Conservation (phyloP, 2,797 vertebrate species). For the Lagodon rhomboides region DNA sequence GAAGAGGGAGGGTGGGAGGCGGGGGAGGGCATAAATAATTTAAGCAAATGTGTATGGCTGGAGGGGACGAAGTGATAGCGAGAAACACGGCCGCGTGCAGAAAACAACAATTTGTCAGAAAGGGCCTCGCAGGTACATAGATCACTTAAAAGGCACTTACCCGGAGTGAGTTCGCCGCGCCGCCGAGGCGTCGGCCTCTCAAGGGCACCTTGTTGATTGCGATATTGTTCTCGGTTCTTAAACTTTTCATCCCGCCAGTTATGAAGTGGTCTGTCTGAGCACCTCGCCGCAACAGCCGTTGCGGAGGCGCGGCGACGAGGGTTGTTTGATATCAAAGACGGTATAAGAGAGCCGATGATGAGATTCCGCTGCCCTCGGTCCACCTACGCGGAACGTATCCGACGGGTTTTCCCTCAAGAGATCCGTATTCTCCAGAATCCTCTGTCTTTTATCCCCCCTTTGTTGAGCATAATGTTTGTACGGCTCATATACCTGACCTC, state of each 20-base stretch:
- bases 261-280: slow-evolving; percentile 8
- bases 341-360: slow-evolving; percentile 19
- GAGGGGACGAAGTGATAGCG: slow-evolving; percentile 32
- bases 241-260: slow-evolving; percentile 16
- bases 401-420: neutral
- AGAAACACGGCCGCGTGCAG: slow-evolving; percentile 27
- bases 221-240: slow-evolving; percentile 11
- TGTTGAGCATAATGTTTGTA: neutral
- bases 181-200: slow-evolving; percentile 2
- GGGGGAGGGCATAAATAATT: slow-evolving; percentile 59
- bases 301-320: no score
- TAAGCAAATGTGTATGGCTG: slow-evolving; percentile 53
- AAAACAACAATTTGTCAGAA: slow-evolving; percentile 29
- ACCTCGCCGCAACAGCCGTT: neutral
- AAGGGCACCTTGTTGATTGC: slow-evolving; percentile 41
- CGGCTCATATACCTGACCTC: neutral
- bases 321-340: slow-evolving; percentile 3
- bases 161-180: slow-evolving; percentile 7
- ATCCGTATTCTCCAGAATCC: slow-evolving; percentile 9
- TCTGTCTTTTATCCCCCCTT: slow-evolving; percentile 10
- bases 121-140: slow-evolving; percentile 28
- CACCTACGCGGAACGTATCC: neutral
- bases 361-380: slow-evolving; percentile 7
- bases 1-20: neutral
- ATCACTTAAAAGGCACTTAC: slow-evolving; percentile 32